phyloP scores from a whole-genome alignment of 37 sponge, comb jelly and placozoan genomes.

The Agelas oroides region DNA sequence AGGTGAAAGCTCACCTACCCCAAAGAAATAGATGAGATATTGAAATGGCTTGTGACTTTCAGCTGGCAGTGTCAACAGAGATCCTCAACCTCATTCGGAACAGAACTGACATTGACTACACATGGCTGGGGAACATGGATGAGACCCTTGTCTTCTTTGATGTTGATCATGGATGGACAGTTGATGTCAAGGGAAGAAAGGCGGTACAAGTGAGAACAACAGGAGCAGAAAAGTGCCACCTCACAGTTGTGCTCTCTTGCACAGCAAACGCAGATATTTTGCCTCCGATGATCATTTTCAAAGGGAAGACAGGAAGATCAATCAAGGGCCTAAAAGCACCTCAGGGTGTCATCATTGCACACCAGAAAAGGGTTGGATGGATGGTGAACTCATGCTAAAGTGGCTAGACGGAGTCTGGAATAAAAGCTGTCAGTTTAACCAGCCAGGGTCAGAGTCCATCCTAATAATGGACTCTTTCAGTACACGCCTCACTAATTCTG shows the following conservation, averaged over 20 bases:
- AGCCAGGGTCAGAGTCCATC: not conserved
- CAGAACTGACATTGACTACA: no score
- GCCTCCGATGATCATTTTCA: conserved; percentile 8
- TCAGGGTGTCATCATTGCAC: not conserved
- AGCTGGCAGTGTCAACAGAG: not conserved
- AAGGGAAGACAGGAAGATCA: not conserved
- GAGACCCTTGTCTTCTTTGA: conserved; percentile 14
- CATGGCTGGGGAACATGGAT: conserved; percentile 12
- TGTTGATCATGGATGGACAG: not conserved
- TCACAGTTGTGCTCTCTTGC: not conserved
- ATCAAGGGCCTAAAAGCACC: not conserved
- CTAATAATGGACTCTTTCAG: conserved; percentile 1
- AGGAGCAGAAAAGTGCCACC: conserved; percentile 11
- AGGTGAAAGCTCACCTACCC: not conserved
- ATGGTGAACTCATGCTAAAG: not conserved
- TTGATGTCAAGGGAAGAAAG: not conserved
- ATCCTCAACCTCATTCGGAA: no score
- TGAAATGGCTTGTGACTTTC: no score
- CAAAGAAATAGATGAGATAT: not conserved
- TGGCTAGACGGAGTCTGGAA: conserved; percentile 1
- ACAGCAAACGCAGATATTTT: conserved; percentile 4
- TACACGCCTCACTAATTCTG: conserved; percentile 8
- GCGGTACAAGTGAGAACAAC: not conserved
- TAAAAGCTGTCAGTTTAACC: not conserved
- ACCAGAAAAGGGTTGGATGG: not conserved